Conservation (phyloP, 2,113 vertebrate genomes). For the Fulmarus glacialis region DNA sequence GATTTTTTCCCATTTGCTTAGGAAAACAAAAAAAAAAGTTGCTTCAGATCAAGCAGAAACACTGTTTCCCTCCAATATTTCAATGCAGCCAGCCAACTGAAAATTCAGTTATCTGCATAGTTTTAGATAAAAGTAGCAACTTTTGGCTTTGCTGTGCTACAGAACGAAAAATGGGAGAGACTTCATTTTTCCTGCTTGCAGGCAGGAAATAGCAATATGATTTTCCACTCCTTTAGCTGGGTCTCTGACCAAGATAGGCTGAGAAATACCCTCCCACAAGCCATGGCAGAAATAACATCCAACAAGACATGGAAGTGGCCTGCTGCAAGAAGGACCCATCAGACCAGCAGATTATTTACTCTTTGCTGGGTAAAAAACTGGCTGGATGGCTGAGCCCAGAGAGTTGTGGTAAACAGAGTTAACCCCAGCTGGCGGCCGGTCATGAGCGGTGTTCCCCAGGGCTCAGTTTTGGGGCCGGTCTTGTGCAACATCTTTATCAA, state of each 20-base stretch:
- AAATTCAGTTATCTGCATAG: constrained; percentile 3
- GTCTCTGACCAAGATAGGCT: background rate
- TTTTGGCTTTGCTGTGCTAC: background rate
- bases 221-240: constrained; percentile 21
- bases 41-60: background rate
- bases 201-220: constrained; percentile 1
- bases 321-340: background rate
- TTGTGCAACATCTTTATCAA: too few relatives aligned
- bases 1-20: background rate
- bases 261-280: background rate
- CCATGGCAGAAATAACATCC: background rate
- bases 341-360: background rate
- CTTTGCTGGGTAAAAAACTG: too few relatives aligned
- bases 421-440: too few relatives aligned
- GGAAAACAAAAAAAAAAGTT: background rate
- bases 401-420: too few relatives aligned
- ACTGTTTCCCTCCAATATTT: background rate
- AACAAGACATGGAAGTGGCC: background rate
- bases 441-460: too few relatives aligned
- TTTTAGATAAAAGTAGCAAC: constrained; percentile 51
- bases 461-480: too few relatives aligned
- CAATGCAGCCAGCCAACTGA: background rate
- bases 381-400: too few relatives aligned
- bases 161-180: constrained; percentile 6
- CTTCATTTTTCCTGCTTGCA: background rate